phyloP scores from a whole-genome alignment of 2,797 vertebrate genomes.

The Hydrocynus forskahlii region DNA sequence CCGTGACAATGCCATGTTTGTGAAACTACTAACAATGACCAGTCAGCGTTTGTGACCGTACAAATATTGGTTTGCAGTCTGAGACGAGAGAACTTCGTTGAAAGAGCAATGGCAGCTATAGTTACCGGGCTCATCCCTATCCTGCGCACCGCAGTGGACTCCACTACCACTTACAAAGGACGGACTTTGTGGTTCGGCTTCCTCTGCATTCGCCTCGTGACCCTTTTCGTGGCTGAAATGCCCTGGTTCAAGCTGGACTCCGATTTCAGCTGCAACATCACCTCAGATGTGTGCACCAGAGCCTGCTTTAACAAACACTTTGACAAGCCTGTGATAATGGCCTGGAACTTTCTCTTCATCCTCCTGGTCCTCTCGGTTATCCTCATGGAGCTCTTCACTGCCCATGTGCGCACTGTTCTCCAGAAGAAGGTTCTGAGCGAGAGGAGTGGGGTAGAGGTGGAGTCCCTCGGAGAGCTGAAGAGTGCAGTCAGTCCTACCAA shows the following conservation, averaged over 20 bases:
- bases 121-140: slow-evolving; percentile 72
- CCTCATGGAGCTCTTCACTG: slow-evolving; percentile 67
- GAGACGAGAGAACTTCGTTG: neutral
- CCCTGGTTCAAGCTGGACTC: slow-evolving; percentile 63
- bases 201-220: slow-evolving; percentile 63
- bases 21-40: neutral
- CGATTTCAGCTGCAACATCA: slow-evolving; percentile 62
- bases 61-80: neutral
- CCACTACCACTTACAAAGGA: slow-evolving; percentile 66
- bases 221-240: slow-evolving; percentile 64
- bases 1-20: neutral
- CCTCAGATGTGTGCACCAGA: slow-evolving; percentile 43
- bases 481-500: neutral
- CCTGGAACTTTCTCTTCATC: slow-evolving; percentile 67
- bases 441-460: slow-evolving; percentile 35
- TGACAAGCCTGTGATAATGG: slow-evolving; percentile 57
- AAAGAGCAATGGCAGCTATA: slow-evolving; percentile 60
- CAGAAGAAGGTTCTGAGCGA: slow-evolving; percentile 44
- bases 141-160: slow-evolving; percentile 66
- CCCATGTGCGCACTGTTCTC: slow-evolving; percentile 52
- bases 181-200: slow-evolving; percentile 66
- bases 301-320: slow-evolving; percentile 64
- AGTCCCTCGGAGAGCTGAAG: slow-evolving; percentile 31
- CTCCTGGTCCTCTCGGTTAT: slow-evolving; percentile 63
- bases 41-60: neutral